Evolutionary conservation across 2,113 vertebrate species (phyloP).

Genomic region (Meleagris gallopavo): DNA sequence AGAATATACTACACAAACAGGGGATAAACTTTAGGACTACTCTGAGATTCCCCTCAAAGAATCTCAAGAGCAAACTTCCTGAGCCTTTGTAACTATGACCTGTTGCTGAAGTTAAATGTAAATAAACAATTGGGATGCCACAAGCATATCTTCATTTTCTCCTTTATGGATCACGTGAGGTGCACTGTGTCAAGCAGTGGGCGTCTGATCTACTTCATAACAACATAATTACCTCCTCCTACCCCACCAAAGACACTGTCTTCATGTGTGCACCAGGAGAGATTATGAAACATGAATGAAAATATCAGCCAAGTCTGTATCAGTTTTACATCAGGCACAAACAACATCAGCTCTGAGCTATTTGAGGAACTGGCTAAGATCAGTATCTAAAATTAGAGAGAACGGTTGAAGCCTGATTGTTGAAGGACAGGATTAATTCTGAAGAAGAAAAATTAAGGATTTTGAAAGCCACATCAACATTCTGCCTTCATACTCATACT

Average conservation of each 20-base stretch:
- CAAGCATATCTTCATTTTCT: not conserved
- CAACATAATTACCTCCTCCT: not conserved
- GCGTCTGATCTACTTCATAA: not conserved
- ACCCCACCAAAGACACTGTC: not conserved
- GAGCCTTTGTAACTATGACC: not conserved
- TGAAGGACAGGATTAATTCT: constrained; percentile 52
- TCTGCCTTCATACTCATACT: not conserved
- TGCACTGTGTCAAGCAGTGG: fast-evolving
- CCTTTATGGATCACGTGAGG: not conserved
- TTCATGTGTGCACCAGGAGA: not conserved
- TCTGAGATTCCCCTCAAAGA: not conserved
- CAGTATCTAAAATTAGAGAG: constrained; percentile 46
- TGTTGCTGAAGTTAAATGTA: not conserved
- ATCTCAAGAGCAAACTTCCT: not conserved
- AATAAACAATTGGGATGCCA: not conserved
- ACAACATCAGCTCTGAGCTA: constrained; percentile 58
- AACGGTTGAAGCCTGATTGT: constrained; percentile 49
- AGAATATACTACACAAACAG: not conserved
- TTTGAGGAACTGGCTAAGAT: constrained; percentile 60
- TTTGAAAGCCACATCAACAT: constrained; percentile 14
- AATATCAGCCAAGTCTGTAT: constrained; percentile 55
- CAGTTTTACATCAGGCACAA: constrained; percentile 64
- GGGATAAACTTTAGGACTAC: not conserved
- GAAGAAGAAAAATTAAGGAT: constrained; percentile 8
- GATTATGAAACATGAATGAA: constrained; percentile 65